Evolutionary conservation across 1,140 invertebrate genomes (phyloP).

Genomic region (Micrasema longulum): DNA sequence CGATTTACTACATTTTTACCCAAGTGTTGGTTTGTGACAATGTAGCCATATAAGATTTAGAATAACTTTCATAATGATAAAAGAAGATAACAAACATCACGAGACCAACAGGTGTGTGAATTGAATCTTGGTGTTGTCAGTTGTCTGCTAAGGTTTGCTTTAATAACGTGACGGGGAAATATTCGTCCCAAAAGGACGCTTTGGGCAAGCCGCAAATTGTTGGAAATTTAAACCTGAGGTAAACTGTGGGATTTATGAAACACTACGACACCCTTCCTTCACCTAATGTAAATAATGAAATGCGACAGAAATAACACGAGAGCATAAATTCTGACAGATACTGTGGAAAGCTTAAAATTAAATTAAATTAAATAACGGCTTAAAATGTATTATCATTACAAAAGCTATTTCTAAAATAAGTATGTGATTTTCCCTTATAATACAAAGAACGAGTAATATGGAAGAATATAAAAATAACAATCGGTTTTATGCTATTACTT

Average conservation of each 20-base stretch:
- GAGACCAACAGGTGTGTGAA: not conserved
- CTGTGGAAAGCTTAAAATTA: not conserved
- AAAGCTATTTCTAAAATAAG: not conserved
- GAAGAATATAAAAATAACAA: no score
- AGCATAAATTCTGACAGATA: not conserved
- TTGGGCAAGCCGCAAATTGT: conserved; percentile 26
- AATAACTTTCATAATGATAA: no score
- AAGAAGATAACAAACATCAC: no score
- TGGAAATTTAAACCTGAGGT: conserved; percentile 22
- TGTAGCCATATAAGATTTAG: no score
- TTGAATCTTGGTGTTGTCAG: conserved; percentile 2
- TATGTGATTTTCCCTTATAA: no score
- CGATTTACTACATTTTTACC: no score
- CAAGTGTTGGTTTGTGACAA: no score
- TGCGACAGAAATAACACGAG: not conserved
- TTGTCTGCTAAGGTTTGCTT: not conserved
- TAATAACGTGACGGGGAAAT: conserved; percentile 35
- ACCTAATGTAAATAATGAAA: not conserved
- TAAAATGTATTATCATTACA: not conserved
- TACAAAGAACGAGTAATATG: no score
- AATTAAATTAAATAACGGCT: not conserved
- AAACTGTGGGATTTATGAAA: conserved; percentile 29
- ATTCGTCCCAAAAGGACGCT: conserved; percentile 18
- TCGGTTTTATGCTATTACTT: no score
- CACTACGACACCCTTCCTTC: not conserved